Evolutionary conservation across 2,888 invertebrate genomes (phyloP).

Genomic region (Mythimna pallens): DNA sequence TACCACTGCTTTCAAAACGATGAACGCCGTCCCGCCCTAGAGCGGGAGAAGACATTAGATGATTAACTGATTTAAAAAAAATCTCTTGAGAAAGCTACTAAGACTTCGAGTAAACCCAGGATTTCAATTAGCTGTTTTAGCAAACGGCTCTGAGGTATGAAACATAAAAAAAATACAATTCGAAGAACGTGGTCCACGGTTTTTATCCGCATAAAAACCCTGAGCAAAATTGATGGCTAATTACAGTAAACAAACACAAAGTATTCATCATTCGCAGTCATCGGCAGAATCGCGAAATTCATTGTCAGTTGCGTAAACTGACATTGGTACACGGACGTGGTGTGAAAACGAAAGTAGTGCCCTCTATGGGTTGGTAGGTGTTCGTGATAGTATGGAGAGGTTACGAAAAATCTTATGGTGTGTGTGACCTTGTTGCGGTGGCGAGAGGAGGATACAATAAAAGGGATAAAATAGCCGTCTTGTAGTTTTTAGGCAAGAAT

Average conservation of each 20-base stretch:
- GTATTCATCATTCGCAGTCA: slow-evolving; percentile 36
- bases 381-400: slow-evolving; percentile 21
- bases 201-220: neutral
- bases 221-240: neutral
- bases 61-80: no score
- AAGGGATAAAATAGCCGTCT: no score
- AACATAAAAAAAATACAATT: no score
- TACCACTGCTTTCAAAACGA: no score
- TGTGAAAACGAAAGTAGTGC: slow-evolving; percentile 20
- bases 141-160: no score
- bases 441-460: neutral
- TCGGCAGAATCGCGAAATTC: slow-evolving; percentile 45
- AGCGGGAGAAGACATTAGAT: no score
- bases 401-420: slow-evolving; percentile 17
- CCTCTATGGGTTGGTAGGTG: neutral
- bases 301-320: slow-evolving; percentile 45
- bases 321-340: slow-evolving; percentile 43
- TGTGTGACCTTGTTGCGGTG: neutral
- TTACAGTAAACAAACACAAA: neutral
- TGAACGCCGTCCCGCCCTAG: no score
- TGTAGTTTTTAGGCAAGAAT: no score
- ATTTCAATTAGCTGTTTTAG: no score
- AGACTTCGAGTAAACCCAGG: no score
- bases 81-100: no score
- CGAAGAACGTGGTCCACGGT: no score